Base-by-base conservation (phyloP, 1,140 invertebrate species). In the Megathymus violae region DNA sequence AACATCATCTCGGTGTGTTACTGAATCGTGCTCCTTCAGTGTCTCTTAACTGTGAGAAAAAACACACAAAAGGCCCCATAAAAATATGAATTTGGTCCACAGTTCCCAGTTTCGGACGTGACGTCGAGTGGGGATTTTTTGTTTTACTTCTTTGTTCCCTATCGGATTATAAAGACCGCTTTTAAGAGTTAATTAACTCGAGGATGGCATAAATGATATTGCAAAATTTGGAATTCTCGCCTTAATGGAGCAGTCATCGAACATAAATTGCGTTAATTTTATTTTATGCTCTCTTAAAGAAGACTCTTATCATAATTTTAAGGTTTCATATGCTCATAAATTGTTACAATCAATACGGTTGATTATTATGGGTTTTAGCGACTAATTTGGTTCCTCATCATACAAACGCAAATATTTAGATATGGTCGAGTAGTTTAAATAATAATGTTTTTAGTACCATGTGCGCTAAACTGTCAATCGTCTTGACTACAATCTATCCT, bases 181-280 rank as follows among this genome's bases (percentile, higher is more conserved):
- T 82, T 85, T 81, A 80, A 80, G 75, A 71, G 77, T 77, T 89
- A 89, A 89, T 89, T 88, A 88, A 85, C 61, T 82, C 71, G 72
- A 80, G 78, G 62, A 74, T 54, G 67, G 68, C 76, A 41, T 67
- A 69, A 64, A 71, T 83, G 78, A 81, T 70, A 59, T 73, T 79
- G 80, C 80, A 73, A 73, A 83, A 74, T 76, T 82, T 78, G 67
- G 13, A 43, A 52, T 43, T 58, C 58, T 67, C 41, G 44, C 36
- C 36, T 71, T 58, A 58, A 58, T 58, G 54, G 41, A 34, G 16
- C 17, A 41, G 25, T 46, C 27, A 34, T 46, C 41, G 25, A 15
- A 56, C 36, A 31, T 51, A 51, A 40, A 50, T 44, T 31, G 43
- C 22, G 15, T 25, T 38, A 14, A 22, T 47, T 60, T 47, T 48